These are phyloP conservation scores for Dendrophyllia cribrosa DNA, from an alignment of 64 coral and sea anemone genomes.

Conservation along the genomic window DNA sequence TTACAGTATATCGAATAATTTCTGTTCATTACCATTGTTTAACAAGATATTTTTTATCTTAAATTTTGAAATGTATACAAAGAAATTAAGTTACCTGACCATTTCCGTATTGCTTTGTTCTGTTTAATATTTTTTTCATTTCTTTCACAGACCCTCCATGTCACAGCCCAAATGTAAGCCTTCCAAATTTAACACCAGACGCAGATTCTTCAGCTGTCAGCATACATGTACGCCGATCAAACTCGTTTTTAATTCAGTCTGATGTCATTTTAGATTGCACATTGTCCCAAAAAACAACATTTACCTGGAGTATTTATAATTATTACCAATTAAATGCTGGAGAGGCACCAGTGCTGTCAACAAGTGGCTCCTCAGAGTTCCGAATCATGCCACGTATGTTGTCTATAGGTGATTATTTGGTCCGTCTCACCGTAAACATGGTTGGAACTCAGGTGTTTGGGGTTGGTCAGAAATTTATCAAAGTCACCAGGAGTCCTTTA, in stretches of 20 bases:
- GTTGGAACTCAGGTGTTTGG: neutral
- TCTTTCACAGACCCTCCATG: neutral
- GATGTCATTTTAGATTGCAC: neutral
- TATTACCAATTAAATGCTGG: neutral
- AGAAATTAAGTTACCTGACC: too few relatives aligned
- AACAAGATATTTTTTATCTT: too few relatives aligned
- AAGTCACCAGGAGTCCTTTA: neutral
- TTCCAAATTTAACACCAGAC: neutral
- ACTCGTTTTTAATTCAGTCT: neutral
- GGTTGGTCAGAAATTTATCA: neutral
- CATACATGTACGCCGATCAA: neutral
- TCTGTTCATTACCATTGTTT: too few relatives aligned
- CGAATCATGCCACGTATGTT: neutral
- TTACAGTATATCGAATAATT: too few relatives aligned
- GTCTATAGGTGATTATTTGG: neutral
- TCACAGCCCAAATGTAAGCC: constrained; percentile 3
- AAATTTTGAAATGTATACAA: too few relatives aligned
- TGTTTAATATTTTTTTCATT: too few relatives aligned
- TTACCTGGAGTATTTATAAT: neutral
- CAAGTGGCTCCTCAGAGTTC: neutral
- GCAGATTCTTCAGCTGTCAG: neutral
- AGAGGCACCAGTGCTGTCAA: neutral
- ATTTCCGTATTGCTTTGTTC: too few relatives aligned
- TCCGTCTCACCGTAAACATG: neutral
- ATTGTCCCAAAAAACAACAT: neutral